A percentile compares a stretch with the other conserved stretches of the same genome.
phyloP scores from a whole-genome alignment of 2,113 vertebrate species.

The Mellivora capensis region DNA sequence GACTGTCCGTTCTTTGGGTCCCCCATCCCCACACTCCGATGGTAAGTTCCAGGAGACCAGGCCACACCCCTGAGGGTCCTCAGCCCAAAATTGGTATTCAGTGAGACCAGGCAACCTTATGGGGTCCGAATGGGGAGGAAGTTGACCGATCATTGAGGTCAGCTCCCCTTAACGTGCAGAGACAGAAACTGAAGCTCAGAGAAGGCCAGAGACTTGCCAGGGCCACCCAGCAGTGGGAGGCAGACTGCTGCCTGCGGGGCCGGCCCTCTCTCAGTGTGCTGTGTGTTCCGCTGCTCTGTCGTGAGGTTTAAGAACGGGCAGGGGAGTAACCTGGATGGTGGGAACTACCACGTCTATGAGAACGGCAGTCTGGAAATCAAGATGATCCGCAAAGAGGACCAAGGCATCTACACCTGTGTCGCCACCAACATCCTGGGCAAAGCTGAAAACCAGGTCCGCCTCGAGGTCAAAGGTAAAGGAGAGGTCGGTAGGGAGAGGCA shows the following conservation, averaged over 20 bases:
- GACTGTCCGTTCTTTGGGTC: constrained; percentile 98
- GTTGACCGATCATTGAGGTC: not conserved
- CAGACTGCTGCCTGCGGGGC: not conserved
- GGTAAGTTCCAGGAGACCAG: constrained; percentile 83
- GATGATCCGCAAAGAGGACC: constrained; percentile 89
- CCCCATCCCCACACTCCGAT: constrained; percentile 91
- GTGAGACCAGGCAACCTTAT: not conserved
- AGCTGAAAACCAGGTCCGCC: constrained; percentile 91
- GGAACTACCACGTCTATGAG: constrained; percentile 91
- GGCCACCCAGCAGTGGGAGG: not conserved
- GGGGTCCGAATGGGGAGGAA: not conserved
- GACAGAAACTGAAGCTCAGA: not conserved
- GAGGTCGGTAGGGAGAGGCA: not conserved
- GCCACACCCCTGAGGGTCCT: not conserved
- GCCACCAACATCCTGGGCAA: constrained; percentile 94
- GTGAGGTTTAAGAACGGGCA: constrained; percentile 99
- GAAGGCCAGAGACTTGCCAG: not conserved
- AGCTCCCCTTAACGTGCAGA: not conserved
- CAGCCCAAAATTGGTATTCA: not conserved
- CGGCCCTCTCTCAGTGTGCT: constrained; percentile 67
- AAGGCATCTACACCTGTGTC: constrained; percentile 97
- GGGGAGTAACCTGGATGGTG: constrained; percentile 94
- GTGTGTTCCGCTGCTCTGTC: constrained; percentile 72
- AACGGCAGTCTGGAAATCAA: constrained; percentile 95
- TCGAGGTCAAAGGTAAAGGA: constrained; percentile 96